phyloP scores from a whole-genome alignment of 35 echinoderm and acorn worm species.

The Diadema setosum region DNA sequence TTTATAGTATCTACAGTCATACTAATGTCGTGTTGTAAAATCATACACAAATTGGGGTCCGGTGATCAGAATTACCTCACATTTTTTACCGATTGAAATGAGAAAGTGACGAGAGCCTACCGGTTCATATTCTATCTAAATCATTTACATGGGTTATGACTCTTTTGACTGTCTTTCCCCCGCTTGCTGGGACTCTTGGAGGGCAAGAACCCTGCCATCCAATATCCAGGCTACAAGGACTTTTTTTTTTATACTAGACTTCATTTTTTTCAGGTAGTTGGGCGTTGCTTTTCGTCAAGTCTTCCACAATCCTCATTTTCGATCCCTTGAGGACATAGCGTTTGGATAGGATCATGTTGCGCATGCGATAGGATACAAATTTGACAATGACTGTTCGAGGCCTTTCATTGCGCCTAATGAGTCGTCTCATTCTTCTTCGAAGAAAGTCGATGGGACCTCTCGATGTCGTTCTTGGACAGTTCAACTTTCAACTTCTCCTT shows the following conservation, averaged over 20 bases:
- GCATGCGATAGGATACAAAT: neutral
- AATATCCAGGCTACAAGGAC: neutral
- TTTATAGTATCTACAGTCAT: no score
- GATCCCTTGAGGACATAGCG: neutral
- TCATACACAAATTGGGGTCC: no score
- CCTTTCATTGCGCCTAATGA: neutral
- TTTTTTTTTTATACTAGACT: neutral
- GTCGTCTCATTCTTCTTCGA: neutral
- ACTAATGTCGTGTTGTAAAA: no score
- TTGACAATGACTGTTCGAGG: neutral
- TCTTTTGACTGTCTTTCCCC: no score
- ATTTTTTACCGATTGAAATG: no score
- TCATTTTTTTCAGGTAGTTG: neutral
- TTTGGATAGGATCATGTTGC: neutral
- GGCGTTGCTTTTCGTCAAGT: neutral
- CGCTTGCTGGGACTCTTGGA: neutral
- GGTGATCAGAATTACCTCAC: no score
- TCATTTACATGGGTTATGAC: no score
- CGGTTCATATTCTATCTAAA: no score
- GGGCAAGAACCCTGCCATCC: neutral
- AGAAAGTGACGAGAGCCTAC: no score
- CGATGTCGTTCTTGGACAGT: neutral
- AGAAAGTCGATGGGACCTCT: neutral
- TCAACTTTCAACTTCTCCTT: neutral
- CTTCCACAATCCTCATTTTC: neutral